A percentile compares a stretch with the other conserved stretches of the same genome.
These are phyloP conservation scores for Teleogryllus oceanicus DNA, from an alignment of 2,888 invertebrate species.

Conservation along the genomic window DNA sequence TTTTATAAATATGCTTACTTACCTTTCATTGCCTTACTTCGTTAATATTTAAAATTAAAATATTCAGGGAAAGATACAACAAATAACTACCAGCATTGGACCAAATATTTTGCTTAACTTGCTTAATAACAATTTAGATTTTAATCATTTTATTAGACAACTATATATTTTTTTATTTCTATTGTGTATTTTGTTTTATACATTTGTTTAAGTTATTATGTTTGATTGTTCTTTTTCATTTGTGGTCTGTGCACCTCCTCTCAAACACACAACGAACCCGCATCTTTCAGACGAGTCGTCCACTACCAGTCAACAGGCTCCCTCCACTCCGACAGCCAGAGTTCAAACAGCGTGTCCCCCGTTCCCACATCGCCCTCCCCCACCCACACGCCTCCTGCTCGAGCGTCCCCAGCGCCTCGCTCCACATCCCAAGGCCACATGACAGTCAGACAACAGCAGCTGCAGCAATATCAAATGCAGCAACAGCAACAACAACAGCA, in stretches of 20 bases:
- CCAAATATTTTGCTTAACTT: no score
- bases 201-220: not conserved
- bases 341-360: constrained; percentile 79
- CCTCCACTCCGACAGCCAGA: constrained; percentile 77
- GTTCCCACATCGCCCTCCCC: constrained; percentile 59
- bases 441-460: not conserved
- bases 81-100: no score
- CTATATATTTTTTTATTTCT: not conserved
- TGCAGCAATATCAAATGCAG: constrained; percentile 18
- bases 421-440: not conserved
- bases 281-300: constrained; percentile 61
- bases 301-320: constrained; percentile 82
- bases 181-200: not conserved
- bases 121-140: no score
- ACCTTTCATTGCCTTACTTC: no score
- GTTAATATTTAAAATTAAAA: no score
- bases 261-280: not conserved
- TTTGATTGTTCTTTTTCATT: not conserved
- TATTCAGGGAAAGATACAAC: no score
- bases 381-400: constrained; percentile 28
- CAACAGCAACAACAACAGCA: not conserved
- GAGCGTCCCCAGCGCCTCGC: constrained; percentile 37
- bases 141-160: no score
- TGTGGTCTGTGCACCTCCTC: not conserved
- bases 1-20: no score